Conservation (phyloP, 2,888 invertebrate genomes). For the Melinaea marsaeus region DNA sequence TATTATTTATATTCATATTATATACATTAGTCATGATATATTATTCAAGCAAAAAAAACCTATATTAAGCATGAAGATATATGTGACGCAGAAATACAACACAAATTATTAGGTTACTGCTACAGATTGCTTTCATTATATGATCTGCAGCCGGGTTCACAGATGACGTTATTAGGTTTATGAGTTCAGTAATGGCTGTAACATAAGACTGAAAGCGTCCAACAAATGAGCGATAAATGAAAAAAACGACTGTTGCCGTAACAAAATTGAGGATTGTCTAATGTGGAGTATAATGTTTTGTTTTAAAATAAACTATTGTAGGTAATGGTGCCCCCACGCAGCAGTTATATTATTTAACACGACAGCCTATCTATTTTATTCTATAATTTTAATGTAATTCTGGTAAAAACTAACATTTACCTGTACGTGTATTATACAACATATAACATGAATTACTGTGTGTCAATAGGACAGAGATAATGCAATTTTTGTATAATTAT, state of each 20-base stretch:
- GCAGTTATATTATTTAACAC: background rate
- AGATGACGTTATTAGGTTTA: background rate
- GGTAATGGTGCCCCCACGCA: no score
- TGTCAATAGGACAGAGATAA: no score
- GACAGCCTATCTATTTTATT: background rate
- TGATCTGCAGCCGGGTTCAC: background rate
- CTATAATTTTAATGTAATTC: no score
- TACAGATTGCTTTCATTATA: background rate
- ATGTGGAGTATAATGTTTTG: background rate
- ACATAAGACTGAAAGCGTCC: background rate
- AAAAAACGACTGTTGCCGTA: background rate
- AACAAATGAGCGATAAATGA: slow-evolving; percentile 3
- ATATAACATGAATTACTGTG: no score
- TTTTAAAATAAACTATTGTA: background rate
- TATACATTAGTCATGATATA: no score
- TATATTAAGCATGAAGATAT: no score
- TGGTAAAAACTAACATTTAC: no score
- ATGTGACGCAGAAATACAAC: background rate
- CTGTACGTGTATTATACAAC: no score
- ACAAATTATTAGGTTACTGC: background rate
- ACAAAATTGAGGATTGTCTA: background rate
- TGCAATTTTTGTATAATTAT: no score
- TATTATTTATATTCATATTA: no score
- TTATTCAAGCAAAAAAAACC: no score
- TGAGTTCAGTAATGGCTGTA: background rate